Percentiles rank a stretch among this genome's conserved stretches.
Conservation (phyloP, 2,797 vertebrate species). For the Tadarida brasiliensis region DNA sequence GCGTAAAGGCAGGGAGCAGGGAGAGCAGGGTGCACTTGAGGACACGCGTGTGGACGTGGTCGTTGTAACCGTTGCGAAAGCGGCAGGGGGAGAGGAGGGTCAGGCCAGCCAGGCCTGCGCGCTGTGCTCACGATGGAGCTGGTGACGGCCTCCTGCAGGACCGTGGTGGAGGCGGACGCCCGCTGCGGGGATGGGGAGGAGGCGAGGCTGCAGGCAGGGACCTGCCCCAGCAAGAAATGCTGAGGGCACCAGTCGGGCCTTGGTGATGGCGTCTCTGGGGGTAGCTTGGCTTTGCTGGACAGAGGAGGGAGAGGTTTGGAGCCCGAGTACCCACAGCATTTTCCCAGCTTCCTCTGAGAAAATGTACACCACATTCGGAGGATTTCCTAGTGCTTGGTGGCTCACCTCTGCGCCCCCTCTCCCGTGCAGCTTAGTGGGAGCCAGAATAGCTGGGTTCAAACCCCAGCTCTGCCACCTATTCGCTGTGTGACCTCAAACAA, state of each 20-base stretch:
- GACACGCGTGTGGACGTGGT: rapidly evolving
- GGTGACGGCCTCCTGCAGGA: rapidly evolving
- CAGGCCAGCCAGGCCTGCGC: background rate
- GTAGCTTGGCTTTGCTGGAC: background rate
- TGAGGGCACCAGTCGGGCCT: background rate
- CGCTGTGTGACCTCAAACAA: background rate
- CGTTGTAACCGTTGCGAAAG: rapidly evolving
- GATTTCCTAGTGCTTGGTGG: rapidly evolving
- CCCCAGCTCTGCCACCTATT: background rate
- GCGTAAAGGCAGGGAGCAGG: background rate
- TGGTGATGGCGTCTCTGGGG: rapidly evolving
- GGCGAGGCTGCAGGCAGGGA: background rate
- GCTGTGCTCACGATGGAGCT: background rate
- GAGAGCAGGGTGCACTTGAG: rapidly evolving
- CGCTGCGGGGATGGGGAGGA: too few species aligned
- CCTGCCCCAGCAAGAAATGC: background rate
- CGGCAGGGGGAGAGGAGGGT: rapidly evolving
- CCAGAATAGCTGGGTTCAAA: background rate
- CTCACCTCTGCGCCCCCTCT: background rate
- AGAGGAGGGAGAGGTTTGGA: background rate
- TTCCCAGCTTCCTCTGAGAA: background rate
- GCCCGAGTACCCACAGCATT: rapidly evolving
- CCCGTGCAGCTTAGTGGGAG: background rate
- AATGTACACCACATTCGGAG: rapidly evolving
- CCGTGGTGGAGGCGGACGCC: rapidly evolving